phyloP scores from a whole-genome alignment of 2,113 vertebrate species.

The Salvelinus alpinus region DNA sequence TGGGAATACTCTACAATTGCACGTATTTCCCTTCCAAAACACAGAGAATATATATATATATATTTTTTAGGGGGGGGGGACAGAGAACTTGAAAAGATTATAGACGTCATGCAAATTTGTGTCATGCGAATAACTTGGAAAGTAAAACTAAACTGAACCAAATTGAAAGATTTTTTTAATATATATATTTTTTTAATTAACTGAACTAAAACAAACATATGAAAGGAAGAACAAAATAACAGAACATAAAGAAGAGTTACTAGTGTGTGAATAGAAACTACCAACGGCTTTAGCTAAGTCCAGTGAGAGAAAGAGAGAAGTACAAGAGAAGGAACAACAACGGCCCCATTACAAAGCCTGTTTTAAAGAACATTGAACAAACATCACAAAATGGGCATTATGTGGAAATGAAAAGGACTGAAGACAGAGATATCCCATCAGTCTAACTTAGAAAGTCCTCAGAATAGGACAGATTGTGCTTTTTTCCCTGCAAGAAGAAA shows the following conservation, averaged over 20 bases:
- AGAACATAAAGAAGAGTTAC: slow-evolving; percentile 53
- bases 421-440: slow-evolving; percentile 78
- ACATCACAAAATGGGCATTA: slow-evolving; percentile 77
- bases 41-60: slow-evolving; percentile 58
- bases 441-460: slow-evolving; percentile 77
- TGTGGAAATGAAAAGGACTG: slow-evolving; percentile 75
- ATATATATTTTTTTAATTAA: not conserved
- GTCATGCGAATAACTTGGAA: slow-evolving; percentile 73
- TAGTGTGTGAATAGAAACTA: slow-evolving; percentile 70
- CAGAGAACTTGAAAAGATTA: slow-evolving; percentile 68
- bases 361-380: slow-evolving; percentile 78
- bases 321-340: slow-evolving; percentile 66
- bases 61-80: slow-evolving; percentile 30
- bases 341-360: slow-evolving; percentile 70
- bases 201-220: slow-evolving; percentile 56
- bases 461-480: slow-evolving; percentile 81
- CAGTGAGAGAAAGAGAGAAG: slow-evolving; percentile 50
- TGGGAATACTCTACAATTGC: slow-evolving; percentile 72
- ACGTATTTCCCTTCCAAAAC: slow-evolving; percentile 68
- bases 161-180: not conserved
- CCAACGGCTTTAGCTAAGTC: slow-evolving; percentile 52
- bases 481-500: slow-evolving; percentile 73
- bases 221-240: slow-evolving; percentile 62
- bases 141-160: slow-evolving; percentile 57
- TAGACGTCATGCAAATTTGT: slow-evolving; percentile 79